phyloP scores from a whole-genome alignment of 2,113 vertebrate genomes.

The Forbesichthys papilliferus region DNA sequence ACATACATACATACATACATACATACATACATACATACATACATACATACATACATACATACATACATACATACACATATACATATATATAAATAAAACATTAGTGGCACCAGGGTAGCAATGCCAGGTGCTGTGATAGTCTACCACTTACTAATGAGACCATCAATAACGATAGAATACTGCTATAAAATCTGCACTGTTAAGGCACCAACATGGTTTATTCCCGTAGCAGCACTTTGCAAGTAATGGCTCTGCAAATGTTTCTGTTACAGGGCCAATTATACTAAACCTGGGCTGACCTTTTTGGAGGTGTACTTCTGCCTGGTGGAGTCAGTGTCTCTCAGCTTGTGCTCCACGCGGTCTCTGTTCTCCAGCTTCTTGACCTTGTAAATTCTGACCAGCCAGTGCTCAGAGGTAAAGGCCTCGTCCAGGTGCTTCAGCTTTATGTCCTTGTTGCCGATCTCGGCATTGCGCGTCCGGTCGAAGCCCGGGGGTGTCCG shows the following conservation, averaged over 20 bases:
- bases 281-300: constrained; percentile 71
- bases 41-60: too few relatives aligned
- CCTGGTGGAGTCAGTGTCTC: constrained; percentile 85
- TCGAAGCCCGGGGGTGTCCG: constrained; percentile 93
- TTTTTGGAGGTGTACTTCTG: constrained; percentile 98
- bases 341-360: constrained; percentile 86
- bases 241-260: background rate
- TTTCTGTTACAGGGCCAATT: background rate
- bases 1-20: too few relatives aligned
- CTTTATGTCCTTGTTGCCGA: constrained; percentile 96
- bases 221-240: background rate
- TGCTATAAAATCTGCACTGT: too few relatives aligned
- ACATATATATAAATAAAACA: too few relatives aligned
- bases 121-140: too few relatives aligned
- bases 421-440: constrained; percentile 94
- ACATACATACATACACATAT: too few relatives aligned
- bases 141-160: too few relatives aligned
- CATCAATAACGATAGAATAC: too few relatives aligned
- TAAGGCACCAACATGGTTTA: background rate
- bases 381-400: constrained; percentile 95
- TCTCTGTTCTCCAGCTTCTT: constrained; percentile 93
- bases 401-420: constrained; percentile 95
- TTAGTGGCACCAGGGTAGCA: too few relatives aligned
- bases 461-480: constrained; percentile 92
- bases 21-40: too few relatives aligned